Percentiles rank a stretch among this genome's conserved stretches.
These are phyloP conservation scores for Peromyscus leucopus DNA, from an alignment of 2,113 vertebrate genomes.

Conservation along the genomic window DNA sequence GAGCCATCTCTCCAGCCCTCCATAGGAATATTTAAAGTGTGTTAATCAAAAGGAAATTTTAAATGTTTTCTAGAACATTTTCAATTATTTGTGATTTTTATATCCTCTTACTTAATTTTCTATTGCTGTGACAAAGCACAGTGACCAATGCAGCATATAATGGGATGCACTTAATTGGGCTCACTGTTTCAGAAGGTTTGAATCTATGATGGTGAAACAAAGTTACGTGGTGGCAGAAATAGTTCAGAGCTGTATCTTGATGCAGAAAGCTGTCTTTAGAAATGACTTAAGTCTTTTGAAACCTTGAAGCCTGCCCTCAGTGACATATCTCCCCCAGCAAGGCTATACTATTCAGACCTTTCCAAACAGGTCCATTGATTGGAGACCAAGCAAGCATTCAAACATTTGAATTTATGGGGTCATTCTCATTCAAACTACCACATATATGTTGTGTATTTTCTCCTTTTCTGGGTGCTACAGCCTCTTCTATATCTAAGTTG, in stretches of 20 bases:
- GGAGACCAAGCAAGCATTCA: neutral
- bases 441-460: neutral
- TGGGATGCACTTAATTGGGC: neutral
- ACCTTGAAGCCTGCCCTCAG: neutral
- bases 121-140: neutral
- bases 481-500: neutral
- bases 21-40: neutral
- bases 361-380: neutral
- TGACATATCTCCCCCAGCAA: neutral
- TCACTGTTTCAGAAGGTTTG: neutral
- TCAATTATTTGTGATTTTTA: neutral
- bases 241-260: neutral
- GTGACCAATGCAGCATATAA: neutral
- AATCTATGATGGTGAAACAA: neutral
- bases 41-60: constrained; percentile 22
- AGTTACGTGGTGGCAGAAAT: neutral
- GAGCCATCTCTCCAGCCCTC: neutral
- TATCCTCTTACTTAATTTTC: neutral
- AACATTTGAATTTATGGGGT: neutral
- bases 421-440: neutral
- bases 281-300: neutral
- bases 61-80: constrained; percentile 40
- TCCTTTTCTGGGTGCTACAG: constrained; percentile 12
- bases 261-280: neutral
- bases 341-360: neutral